Evolutionary conservation across 2,797 vertebrate species (phyloP).

Genomic region (Falco berigora): DNA sequence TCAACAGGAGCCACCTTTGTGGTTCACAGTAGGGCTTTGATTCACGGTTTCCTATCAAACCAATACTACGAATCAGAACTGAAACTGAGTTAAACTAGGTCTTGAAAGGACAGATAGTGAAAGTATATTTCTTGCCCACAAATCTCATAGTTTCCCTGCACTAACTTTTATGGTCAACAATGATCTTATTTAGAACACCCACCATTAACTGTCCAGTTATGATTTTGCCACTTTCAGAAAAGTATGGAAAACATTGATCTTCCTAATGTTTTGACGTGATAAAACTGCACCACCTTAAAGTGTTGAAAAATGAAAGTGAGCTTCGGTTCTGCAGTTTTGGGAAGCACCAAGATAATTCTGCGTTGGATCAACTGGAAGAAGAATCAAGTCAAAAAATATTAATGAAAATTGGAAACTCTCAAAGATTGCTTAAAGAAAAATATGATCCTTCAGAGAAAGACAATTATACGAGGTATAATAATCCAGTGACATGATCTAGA

Average conservation of each 20-base stretch:
- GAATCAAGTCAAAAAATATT: not conserved
- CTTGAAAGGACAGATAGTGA: not conserved
- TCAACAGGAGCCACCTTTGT: rapidly evolving
- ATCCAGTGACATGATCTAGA: not conserved
- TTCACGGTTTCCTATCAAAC: not conserved
- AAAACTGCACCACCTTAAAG: not conserved
- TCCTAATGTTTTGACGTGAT: not conserved
- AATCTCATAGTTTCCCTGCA: not conserved
- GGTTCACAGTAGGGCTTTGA: not conserved
- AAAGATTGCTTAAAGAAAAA: not conserved
- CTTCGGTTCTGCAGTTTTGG: not conserved
- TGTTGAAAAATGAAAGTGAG: not conserved
- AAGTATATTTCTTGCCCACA: not conserved
- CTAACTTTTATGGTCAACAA: not conserved
- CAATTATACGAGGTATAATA: not conserved
- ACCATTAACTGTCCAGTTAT: not conserved
- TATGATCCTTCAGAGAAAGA: not conserved
- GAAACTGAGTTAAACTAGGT: not conserved
- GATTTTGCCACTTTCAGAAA: not conserved
- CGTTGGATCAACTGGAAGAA: not conserved
- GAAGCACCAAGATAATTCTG: not conserved
- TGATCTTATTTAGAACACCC: not conserved
- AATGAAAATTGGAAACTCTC: not conserved
- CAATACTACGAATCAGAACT: not conserved
- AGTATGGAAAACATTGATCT: not conserved